These are phyloP conservation scores for Bombylius major DNA, from an alignment of 2,888 invertebrate species.

Conservation along the genomic window DNA sequence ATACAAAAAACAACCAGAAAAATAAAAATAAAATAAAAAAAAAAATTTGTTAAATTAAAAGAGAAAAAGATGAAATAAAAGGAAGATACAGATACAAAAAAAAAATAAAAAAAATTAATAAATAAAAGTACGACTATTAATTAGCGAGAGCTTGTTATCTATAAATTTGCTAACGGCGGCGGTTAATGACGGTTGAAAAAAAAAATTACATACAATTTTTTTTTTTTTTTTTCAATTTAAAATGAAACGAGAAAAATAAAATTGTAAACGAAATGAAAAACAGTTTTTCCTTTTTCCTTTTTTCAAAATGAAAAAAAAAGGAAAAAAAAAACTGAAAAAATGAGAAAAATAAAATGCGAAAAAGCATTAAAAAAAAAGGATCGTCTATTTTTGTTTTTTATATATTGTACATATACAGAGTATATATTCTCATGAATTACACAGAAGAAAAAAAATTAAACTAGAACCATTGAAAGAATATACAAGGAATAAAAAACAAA, in stretches of 20 bases:
- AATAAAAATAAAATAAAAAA: too few relatives aligned
- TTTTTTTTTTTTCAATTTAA: background rate
- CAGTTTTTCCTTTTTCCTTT: too few relatives aligned
- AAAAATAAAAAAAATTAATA: background rate
- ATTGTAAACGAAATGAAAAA: conserved; percentile 1
- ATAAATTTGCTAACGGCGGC: conserved; percentile 8
- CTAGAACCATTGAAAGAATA: too few relatives aligned
- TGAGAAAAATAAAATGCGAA: too few relatives aligned
- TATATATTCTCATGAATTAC: too few relatives aligned
- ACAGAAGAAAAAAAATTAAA: too few relatives aligned
- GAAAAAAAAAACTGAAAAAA: too few relatives aligned
- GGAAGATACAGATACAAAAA: background rate
- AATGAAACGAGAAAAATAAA: conserved; percentile 1
- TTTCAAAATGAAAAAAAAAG: background rate
- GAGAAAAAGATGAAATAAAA: background rate
- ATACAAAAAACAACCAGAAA: too few relatives aligned
- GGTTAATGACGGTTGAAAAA: background rate
- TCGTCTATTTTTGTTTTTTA: too few relatives aligned
- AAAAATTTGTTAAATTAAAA: too few relatives aligned
- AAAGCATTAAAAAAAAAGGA: too few relatives aligned
- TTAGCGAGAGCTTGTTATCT: conserved; percentile 12
- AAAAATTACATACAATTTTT: background rate
- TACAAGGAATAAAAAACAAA: background rate
- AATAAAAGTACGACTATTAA: conserved; percentile 4
- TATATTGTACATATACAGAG: too few relatives aligned